A percentile compares a stretch with the other conserved stretches of the same genome.
Evolutionary conservation across 2,888 invertebrate species (phyloP).

Genomic region (Deroplatys truncata): DNA sequence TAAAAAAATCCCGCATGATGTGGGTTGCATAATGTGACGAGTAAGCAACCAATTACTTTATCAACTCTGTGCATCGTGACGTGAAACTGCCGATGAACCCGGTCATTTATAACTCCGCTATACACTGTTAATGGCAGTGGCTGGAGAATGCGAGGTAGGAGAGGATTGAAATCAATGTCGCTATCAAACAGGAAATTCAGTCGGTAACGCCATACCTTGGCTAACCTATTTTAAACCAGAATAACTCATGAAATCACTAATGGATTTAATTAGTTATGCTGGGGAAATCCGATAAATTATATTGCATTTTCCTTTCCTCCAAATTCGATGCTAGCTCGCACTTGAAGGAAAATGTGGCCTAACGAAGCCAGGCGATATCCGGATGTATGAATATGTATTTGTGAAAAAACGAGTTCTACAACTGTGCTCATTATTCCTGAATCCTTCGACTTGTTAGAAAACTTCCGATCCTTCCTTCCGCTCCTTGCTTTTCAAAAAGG

Average conservation of each 20-base stretch:
- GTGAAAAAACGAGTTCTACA: neutral
- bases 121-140: neutral
- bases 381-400: neutral
- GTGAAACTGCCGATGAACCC: neutral
- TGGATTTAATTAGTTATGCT: neutral
- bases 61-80: too few species aligned
- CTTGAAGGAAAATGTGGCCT: neutral
- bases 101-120: neutral
- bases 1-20: too few species aligned
- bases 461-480: too few species aligned
- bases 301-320: neutral
- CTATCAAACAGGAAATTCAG: neutral
- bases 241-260: neutral
- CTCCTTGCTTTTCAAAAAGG: neutral
- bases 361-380: neutral
- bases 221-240: neutral
- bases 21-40: too few species aligned
- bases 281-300: too few species aligned
- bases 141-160: neutral
- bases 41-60: too few species aligned
- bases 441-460: neutral
- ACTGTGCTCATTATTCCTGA: neutral
- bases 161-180: neutral
- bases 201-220: neutral
- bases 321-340: neutral